Evolutionary conservation across 2,888 invertebrate species (phyloP).

Genomic region (Azorinus chamasolen): DNA sequence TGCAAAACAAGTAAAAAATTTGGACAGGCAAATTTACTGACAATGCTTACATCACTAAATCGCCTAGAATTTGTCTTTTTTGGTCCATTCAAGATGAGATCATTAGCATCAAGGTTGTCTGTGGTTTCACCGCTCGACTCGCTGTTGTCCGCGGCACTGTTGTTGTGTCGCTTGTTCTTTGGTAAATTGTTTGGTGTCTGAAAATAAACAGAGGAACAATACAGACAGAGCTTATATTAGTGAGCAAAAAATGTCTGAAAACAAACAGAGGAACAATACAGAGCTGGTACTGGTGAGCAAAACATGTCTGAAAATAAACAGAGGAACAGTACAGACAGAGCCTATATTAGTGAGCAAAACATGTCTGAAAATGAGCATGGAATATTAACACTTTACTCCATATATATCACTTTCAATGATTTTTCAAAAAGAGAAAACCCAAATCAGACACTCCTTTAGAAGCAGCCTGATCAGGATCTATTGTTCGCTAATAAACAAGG

Average conservation of each 20-base stretch:
- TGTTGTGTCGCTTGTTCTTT: slow-evolving; percentile 44
- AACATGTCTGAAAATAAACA: slow-evolving; percentile 48
- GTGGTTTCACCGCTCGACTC: slow-evolving; percentile 63
- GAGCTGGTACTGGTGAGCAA: neutral
- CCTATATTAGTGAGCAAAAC: neutral
- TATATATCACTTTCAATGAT: too few relatives aligned
- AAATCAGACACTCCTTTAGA: too few relatives aligned
- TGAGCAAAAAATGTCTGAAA: neutral
- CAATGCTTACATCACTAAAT: slow-evolving; percentile 75
- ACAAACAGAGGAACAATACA: neutral
- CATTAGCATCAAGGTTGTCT: slow-evolving; percentile 55
- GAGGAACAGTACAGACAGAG: neutral
- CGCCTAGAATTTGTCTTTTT: slow-evolving; percentile 61
- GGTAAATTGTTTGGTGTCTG: slow-evolving; percentile 51
- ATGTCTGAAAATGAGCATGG: neutral
- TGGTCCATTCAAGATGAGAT: slow-evolving; percentile 51
- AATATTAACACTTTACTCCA: too few relatives aligned
- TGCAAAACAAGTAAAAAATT: too few relatives aligned
- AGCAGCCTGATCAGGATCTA: too few relatives aligned
- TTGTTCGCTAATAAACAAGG: too few relatives aligned
- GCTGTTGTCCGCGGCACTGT: slow-evolving; percentile 50
- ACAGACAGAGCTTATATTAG: neutral
- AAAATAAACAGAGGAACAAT: slow-evolving; percentile 18
- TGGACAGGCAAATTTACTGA: too few relatives aligned
- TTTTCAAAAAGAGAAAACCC: too few relatives aligned